Evolutionary conservation across 2,113 vertebrate species (phyloP).

Genomic region (Potamarius usumacintae): DNA sequence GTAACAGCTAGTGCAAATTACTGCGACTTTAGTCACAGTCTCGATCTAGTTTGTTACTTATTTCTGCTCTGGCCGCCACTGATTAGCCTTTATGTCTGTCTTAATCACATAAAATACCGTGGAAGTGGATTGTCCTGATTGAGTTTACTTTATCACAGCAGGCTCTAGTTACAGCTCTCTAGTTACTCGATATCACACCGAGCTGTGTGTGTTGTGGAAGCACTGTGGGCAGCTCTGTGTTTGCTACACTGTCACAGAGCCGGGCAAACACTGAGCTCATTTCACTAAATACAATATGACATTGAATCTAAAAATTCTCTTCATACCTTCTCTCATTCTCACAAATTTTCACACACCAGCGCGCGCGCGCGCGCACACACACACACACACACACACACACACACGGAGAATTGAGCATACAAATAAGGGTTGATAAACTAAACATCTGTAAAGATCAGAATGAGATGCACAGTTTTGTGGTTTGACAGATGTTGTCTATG

Average conservation of each 20-base stretch:
- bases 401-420: neutral
- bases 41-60: neutral
- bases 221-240: constrained; percentile 4
- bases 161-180: neutral
- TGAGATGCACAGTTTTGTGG: constrained; percentile 9
- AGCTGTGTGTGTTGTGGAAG: neutral
- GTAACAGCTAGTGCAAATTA: too few species aligned
- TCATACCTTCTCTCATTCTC: neutral
- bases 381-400: neutral
- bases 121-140: neutral
- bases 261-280: neutral
- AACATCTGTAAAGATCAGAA: constrained; percentile 35
- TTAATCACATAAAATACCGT: neutral
- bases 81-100: constrained; percentile 3
- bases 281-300: neutral
- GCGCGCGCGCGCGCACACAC: neutral
- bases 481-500: constrained; percentile 45
- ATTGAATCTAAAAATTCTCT: neutral
- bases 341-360: neutral
- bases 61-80: neutral
- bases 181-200: constrained; percentile 7
- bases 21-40: too few species aligned
- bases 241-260: neutral
- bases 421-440: neutral
- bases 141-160: neutral